Conservation (phyloP, 2,797 vertebrate genomes). For the Scolopax rusticola region DNA sequence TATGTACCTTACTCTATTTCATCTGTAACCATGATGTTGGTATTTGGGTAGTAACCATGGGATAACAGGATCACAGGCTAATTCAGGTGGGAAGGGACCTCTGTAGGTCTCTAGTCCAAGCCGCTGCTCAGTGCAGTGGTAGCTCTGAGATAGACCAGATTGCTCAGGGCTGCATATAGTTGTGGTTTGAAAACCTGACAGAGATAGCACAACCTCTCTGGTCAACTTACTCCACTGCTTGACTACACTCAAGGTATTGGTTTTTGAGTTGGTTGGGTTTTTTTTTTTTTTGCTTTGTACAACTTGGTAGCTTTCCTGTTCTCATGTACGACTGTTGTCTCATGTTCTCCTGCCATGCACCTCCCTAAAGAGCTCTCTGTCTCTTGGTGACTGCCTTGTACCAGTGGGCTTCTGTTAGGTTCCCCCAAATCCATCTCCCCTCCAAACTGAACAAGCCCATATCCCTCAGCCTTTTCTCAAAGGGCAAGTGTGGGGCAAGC, state of each 20-base stretch:
- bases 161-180: neutral
- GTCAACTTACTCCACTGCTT: neutral
- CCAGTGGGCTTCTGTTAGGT: neutral
- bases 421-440: neutral
- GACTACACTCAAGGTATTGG: too few relatives aligned
- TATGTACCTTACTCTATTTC: neutral
- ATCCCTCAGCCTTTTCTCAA: neutral
- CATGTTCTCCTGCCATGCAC: neutral
- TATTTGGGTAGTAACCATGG: neutral
- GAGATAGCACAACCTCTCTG: neutral
- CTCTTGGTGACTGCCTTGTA: neutral
- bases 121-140: rapidly evolving
- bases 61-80: neutral
- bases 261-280: neutral
- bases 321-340: neutral
- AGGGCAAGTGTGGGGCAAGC: neutral
- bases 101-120: neutral
- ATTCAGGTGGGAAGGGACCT: neutral
- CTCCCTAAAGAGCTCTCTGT: neutral
- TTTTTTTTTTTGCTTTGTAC: neutral
- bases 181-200: neutral
- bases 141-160: neutral
- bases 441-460: neutral
- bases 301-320: neutral
- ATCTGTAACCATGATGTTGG: neutral